phyloP scores from a whole-genome alignment of 1,140 invertebrate genomes.

The Armadillidium nasatum region DNA sequence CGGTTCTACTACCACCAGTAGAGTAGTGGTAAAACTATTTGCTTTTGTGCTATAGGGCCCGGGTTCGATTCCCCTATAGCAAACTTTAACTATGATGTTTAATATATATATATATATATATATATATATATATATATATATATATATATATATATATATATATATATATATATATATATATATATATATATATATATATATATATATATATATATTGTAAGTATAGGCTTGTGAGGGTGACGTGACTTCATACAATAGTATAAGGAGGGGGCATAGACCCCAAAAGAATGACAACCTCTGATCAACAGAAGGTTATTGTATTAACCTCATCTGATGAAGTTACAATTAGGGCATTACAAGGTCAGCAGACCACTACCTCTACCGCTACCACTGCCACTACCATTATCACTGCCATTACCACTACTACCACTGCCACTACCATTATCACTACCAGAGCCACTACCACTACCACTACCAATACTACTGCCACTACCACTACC shows the following conservation, averaged over 20 bases:
- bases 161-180: no score
- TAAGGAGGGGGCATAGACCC: not conserved
- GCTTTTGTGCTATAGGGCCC: no score
- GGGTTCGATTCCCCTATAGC: no score
- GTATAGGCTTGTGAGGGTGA: not conserved
- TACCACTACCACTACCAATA: not conserved
- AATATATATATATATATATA: no score
- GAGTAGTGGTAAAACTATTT: no score
- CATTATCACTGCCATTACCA: slow-evolving; percentile 11
- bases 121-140: no score
- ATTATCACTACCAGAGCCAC: slow-evolving; percentile 11
- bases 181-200: no score
- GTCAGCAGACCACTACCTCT: not conserved
- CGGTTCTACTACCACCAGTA: no score
- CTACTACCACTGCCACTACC: slow-evolving; percentile 1
- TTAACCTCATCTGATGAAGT: slow-evolving; percentile 1
- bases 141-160: no score
- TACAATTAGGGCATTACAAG: no score
- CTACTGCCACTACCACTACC: slow-evolving; percentile 21
- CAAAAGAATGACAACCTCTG: not conserved
- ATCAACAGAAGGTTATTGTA: not conserved
- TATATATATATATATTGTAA: no score
- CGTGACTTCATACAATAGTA: not conserved
- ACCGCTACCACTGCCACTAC: slow-evolving; percentile 5
- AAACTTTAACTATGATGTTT: no score